These are phyloP conservation scores for Protodeltote pygarga DNA, from an alignment of 2,888 invertebrate species.

Conservation along the genomic window DNA sequence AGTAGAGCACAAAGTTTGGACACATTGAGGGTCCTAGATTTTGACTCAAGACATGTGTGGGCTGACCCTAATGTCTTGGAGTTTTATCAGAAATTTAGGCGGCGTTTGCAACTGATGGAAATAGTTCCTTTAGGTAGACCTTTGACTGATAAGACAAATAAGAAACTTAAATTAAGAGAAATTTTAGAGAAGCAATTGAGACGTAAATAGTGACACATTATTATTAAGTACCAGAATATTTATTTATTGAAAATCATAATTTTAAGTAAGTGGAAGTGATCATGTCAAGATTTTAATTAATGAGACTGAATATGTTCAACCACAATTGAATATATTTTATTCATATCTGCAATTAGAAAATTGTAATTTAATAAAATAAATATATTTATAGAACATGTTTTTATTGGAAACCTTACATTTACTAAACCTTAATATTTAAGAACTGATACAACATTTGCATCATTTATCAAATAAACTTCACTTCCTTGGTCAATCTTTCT, in stretches of 20 bases:
- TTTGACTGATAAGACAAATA: constrained; percentile 76
- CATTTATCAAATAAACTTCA: too few relatives aligned
- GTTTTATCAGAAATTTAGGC: constrained; percentile 92
- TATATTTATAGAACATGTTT: constrained; percentile 4
- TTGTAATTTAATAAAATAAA: constrained; percentile 18
- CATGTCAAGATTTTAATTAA: constrained; percentile 26
- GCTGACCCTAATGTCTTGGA: constrained; percentile 94
- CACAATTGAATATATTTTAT: constrained; percentile 20
- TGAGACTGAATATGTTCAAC: constrained; percentile 49
- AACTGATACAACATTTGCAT: not conserved
- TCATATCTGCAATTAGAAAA: constrained; percentile 10
- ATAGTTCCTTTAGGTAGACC: constrained; percentile 88
- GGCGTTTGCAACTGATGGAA: constrained; percentile 88
- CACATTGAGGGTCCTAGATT: constrained; percentile 94
- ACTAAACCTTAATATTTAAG: not conserved
- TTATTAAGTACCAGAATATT: constrained; percentile 17
- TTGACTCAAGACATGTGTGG: constrained; percentile 94
- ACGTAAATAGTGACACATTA: constrained; percentile 53
- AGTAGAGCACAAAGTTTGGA: constrained; percentile 96
- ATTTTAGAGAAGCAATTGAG: constrained; percentile 76
- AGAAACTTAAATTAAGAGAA: constrained; percentile 75
- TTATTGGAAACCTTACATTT: constrained; percentile 5
- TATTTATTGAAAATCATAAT: constrained; percentile 35
- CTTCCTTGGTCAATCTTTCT: too few relatives aligned
- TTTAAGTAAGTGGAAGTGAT: constrained; percentile 20